Conservation (phyloP, 1,140 invertebrate genomes). For the Rhagoletis zephyria region DNA sequence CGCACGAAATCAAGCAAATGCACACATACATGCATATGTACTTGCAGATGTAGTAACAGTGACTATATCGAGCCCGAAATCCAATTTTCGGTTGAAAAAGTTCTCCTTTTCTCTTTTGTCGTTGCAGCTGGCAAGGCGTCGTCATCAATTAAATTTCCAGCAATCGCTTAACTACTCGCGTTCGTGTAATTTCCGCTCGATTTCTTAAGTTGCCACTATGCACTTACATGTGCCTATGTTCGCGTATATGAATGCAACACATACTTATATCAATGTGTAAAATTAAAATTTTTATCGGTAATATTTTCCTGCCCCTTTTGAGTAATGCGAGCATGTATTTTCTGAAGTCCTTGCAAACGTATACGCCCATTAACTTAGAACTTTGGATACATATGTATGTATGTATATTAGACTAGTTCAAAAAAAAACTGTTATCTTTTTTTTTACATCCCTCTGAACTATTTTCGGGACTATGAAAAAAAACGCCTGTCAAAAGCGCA, state of each 20-base stretch:
- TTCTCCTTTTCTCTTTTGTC: not conserved
- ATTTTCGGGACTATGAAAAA: no score
- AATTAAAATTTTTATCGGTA: no score
- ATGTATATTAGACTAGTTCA: no score
- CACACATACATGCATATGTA: not conserved
- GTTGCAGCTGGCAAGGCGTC: not conserved
- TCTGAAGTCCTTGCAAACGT: no score
- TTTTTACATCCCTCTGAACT: no score
- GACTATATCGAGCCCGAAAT: not conserved
- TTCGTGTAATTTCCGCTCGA: constrained; percentile 38
- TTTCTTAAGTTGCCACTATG: constrained; percentile 8
- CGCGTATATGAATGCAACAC: not conserved
- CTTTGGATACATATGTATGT: no score
- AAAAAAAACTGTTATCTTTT: no score
- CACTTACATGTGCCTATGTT: not conserved
- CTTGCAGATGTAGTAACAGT: not conserved
- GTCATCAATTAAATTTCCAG: constrained; percentile 31
- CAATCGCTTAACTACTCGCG: constrained; percentile 17
- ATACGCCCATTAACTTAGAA: no score
- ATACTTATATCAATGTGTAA: no score
- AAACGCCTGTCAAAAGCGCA: no score
- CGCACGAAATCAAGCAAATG: not conserved
- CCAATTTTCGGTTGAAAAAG: not conserved
- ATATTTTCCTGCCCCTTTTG: no score
- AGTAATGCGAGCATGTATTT: no score